Evolutionary conservation across 2,888 invertebrate genomes (phyloP), one percentile per base, ranked within the genome.

Genomic region (Mythimna albipuncta): DNA sequence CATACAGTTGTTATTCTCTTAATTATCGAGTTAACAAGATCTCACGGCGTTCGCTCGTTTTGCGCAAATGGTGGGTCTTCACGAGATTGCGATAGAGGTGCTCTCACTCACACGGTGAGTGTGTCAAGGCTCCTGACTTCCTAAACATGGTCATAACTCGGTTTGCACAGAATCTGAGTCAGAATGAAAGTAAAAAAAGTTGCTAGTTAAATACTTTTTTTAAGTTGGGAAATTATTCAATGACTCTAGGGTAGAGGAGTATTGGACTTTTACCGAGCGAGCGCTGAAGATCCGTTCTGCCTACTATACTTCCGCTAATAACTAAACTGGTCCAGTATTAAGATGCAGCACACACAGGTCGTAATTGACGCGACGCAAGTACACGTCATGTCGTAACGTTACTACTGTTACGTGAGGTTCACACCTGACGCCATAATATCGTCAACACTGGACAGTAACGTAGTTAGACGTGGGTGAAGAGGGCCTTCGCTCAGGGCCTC

Each of bases 371-470:
- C 79, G 68, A 26, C 47, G 38, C 47, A 16, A 38, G 9, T 13
- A 32, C 77, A 72, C 62, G 35, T 52, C 62, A n/a, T 86, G 69
- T 69, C 58, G 86, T 76, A 82, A 86, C 65, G n/a, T 55, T n/a
- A 26, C 10, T 3, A 2, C 10, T 10, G 35, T 86, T 86, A 80
- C 86, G 86, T 82, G 86, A 65, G 55, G 52, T 86, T 86, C 77
- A 77, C 86, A 86, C 86, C 72, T 61, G 41, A 38, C 47, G 72
- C 64, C 65, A 77, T 70, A 61, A 73, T 21, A 57, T 55, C 38
- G 63, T 54, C n/a, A 21, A 21, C 4, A 13, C 19, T 68, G 47
- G 64, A 74, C 66, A 32, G 5, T 32, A 5, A 3, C 32, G 32
- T 32, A 32, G 32, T 5, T 0, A 32, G 32, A 3, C 2, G 32